A percentile compares a stretch with the other conserved stretches of the same genome.
These are phyloP conservation scores for Xiphorhynchus erythropygius DNA, from an alignment of 2,797 vertebrate species.

Conservation along the genomic window DNA sequence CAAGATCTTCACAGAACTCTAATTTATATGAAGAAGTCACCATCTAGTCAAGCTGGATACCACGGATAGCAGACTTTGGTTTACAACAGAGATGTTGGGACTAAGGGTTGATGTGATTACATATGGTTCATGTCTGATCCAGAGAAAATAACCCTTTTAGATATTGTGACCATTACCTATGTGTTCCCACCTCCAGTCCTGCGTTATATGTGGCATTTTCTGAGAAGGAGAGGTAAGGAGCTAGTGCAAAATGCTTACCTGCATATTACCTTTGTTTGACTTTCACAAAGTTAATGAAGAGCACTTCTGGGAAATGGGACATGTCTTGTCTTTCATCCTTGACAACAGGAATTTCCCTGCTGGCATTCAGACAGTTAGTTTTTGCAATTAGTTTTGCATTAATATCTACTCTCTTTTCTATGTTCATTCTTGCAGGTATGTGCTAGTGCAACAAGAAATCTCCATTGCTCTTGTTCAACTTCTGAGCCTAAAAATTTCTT, in stretches of 20 bases:
- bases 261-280: background rate
- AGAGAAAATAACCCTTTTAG: background rate
- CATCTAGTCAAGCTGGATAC: background rate
- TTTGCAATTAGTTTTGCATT: slow-evolving; percentile 4
- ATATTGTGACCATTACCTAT: background rate
- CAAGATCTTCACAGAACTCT: background rate
- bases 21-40: background rate
- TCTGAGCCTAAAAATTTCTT: background rate
- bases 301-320: background rate
- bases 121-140: background rate
- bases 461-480: background rate
- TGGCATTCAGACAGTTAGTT: background rate
- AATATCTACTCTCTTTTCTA: background rate
- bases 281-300: background rate
- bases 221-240: background rate
- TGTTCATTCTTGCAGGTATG: background rate
- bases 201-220: background rate
- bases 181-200: background rate
- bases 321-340: background rate
- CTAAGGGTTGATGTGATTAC: background rate
- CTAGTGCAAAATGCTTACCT: background rate
- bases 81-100: background rate
- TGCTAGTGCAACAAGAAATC: slow-evolving; percentile 2
- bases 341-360: background rate
- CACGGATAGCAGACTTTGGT: background rate